A percentile compares a stretch with the other conserved stretches of the same genome.
phyloP scores from a whole-genome alignment of 2,888 invertebrate genomes.

The Chloromyia formosa region DNA sequence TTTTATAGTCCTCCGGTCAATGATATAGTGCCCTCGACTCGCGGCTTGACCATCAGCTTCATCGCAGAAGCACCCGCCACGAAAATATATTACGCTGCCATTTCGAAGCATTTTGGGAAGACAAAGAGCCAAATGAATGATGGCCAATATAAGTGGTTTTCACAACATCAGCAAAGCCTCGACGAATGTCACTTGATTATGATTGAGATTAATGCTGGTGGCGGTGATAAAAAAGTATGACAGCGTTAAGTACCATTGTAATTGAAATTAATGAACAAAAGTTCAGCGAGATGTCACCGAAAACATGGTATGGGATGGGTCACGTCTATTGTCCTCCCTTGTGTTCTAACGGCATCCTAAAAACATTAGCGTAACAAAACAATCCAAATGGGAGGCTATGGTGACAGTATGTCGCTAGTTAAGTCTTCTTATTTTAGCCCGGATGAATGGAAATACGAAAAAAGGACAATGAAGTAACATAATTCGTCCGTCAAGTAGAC shows the following conservation, averaged over 20 bases:
- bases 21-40: neutral
- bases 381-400: neutral
- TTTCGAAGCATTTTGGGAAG: neutral
- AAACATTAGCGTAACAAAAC: neutral
- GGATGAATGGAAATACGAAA: neutral
- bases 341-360: neutral
- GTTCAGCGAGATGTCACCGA: neutral
- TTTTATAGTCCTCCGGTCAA: neutral
- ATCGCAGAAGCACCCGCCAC: neutral
- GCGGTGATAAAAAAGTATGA: slow-evolving; percentile 11
- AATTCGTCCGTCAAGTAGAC: too few relatives aligned
- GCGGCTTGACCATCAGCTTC: neutral
- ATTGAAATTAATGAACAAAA: slow-evolving; percentile 37
- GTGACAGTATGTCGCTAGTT: neutral
- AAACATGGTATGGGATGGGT: neutral
- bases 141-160: slow-evolving; percentile 35
- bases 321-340: neutral
- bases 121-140: neutral
- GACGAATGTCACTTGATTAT: slow-evolving; percentile 30
- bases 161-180: neutral
- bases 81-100: neutral
- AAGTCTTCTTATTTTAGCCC: neutral
- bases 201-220: slow-evolving; percentile 30
- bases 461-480: too few relatives aligned
- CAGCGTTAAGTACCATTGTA: slow-evolving; percentile 13